phyloP scores from a whole-genome alignment of 1,140 invertebrate genomes.

The Trichonephila clavipes region DNA sequence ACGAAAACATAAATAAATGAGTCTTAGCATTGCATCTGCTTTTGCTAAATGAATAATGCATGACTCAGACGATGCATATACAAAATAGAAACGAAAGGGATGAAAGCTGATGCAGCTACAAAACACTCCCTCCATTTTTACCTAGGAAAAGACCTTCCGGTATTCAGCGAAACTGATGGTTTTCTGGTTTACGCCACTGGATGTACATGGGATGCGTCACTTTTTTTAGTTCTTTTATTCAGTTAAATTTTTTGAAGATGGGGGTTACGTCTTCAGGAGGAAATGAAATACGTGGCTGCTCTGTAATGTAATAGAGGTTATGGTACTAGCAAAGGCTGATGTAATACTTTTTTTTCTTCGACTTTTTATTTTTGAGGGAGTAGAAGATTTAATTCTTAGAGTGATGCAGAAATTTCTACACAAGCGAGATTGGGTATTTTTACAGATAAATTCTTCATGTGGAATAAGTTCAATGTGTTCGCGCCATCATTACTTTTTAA shows the following conservation, averaged over 20 bases:
- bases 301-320: not conserved
- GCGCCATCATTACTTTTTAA: too few species aligned
- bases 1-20: not conserved
- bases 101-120: not conserved
- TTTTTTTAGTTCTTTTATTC: not conserved
- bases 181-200: not conserved
- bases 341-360: not conserved
- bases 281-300: not conserved
- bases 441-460: too few species aligned
- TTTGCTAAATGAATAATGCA: conserved; percentile 24
- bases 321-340: not conserved
- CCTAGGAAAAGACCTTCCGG: not conserved
- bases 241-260: not conserved
- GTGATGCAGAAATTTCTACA: not conserved
- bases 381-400: not conserved
- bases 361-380: not conserved
- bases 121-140: not conserved
- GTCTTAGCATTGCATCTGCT: conserved; percentile 6
- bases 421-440: not conserved
- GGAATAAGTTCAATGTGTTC: too few species aligned
- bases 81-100: not conserved
- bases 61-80: not conserved
- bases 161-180: not conserved
- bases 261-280: not conserved
- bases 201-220: not conserved